Evolutionary conservation across 2,797 vertebrate genomes (phyloP).

Genomic region (Ceyx erithaca): DNA sequence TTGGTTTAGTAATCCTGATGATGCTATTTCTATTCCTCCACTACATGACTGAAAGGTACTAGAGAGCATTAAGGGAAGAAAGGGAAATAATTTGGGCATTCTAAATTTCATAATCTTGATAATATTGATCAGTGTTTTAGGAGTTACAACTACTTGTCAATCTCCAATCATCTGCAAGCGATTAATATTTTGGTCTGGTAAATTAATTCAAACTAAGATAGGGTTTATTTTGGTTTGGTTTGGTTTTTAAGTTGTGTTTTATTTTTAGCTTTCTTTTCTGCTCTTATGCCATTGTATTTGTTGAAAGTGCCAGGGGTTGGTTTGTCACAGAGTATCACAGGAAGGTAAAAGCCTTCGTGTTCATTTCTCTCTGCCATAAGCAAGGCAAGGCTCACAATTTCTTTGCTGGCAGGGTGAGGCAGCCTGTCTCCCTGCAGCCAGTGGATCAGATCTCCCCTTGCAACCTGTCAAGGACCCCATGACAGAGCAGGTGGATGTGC

Average conservation of each 20-base stretch:
- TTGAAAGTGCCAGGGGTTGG: not conserved
- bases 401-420: not conserved
- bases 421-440: not conserved
- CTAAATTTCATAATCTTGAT: not conserved
- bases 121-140: not conserved
- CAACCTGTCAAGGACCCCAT: not conserved
- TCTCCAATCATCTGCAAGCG: not conserved
- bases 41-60: not conserved
- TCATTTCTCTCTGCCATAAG: not conserved
- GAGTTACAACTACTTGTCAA: not conserved
- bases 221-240: too few species aligned
- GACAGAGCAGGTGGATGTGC: not conserved
- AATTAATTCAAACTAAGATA: not conserved
- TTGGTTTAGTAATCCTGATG: not conserved
- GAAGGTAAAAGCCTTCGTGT: not conserved
- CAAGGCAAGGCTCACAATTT: accelerated
- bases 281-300: not conserved
- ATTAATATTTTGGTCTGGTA: not conserved
- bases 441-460: not conserved
- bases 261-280: not conserved
- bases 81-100: not conserved
- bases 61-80: not conserved
- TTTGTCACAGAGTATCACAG: not conserved
- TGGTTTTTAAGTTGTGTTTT: not conserved
- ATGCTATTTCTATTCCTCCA: not conserved